These are phyloP conservation scores for Heliconius sara DNA, from an alignment of 2,888 invertebrate genomes.

Conservation along the genomic window DNA sequence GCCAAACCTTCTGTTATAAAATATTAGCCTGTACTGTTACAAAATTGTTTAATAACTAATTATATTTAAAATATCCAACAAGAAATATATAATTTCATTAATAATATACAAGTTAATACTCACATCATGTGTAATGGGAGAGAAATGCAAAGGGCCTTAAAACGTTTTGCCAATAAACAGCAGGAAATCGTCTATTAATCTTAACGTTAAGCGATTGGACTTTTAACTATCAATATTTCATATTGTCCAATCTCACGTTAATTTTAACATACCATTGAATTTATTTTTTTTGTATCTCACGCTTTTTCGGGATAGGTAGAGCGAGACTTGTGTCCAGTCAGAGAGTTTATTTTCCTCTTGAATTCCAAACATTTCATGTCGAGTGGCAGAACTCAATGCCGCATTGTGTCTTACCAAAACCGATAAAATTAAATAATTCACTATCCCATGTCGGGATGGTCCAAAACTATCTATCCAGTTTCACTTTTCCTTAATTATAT, in stretches of 20 bases:
- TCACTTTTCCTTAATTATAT: not conserved
- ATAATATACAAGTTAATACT: not conserved
- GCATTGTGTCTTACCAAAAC: no score
- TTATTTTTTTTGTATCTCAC: not conserved
- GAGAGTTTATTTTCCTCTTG: no score
- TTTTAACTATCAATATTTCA: conserved; percentile 5
- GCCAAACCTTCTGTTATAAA: no score
- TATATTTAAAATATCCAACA: not conserved
- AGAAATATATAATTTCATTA: not conserved
- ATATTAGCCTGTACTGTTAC: no score
- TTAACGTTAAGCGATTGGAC: conserved; percentile 20
- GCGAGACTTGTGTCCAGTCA: not conserved
- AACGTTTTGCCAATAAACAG: conserved; percentile 22
- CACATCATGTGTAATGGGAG: not conserved
- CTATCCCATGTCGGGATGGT: no score
- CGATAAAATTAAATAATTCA: no score
- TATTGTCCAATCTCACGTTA: not conserved
- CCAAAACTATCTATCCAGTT: no score
- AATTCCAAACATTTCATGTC: not conserved
- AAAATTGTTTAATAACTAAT: not conserved
- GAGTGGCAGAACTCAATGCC: not conserved
- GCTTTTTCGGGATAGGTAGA: not conserved
- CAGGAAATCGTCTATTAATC: conserved; percentile 32
- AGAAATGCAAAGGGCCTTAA: conserved; percentile 16
- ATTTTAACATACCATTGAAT: not conserved